A percentile compares a stretch with the other conserved stretches of the same genome.
Evolutionary conservation across 2,888 invertebrate genomes (phyloP).

Genomic region (Dastarcus helophoroides): DNA sequence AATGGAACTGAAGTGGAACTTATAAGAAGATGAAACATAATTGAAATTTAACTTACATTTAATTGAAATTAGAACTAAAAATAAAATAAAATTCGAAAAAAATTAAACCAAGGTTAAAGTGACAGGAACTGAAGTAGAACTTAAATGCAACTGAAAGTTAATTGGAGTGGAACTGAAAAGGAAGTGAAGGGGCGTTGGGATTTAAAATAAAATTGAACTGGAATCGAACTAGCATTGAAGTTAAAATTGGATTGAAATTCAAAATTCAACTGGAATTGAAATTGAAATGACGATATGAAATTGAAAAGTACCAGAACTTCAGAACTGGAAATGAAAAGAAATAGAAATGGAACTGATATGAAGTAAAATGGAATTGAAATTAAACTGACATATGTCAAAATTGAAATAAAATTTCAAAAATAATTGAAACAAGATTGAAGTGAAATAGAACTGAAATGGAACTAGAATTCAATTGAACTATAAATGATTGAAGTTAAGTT

Average conservation of each 20-base stretch:
- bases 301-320: background rate
- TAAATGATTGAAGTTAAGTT: background rate
- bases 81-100: background rate
- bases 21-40: background rate
- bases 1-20: too few species aligned
- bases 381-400: background rate
- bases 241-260: background rate
- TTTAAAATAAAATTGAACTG: too few species aligned
- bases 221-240: background rate
- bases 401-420: background rate
- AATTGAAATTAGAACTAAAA: background rate
- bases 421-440: background rate
- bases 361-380: constrained; percentile 1
- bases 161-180: too few species aligned
- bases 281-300: background rate
- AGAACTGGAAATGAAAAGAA: background rate
- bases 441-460: constrained; percentile 1
- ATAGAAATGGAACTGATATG: background rate
- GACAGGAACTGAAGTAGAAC: too few species aligned
- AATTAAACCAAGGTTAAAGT: too few species aligned
- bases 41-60: background rate
- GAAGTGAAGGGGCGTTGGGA: too few species aligned
- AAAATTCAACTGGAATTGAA: background rate
- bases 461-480: background rate
- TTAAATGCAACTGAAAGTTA: too few species aligned